Evolutionary conservation across 2,797 vertebrate species (phyloP), one percentile per base, ranked within the genome.

Genomic region (Manis pentadactyla): DNA sequence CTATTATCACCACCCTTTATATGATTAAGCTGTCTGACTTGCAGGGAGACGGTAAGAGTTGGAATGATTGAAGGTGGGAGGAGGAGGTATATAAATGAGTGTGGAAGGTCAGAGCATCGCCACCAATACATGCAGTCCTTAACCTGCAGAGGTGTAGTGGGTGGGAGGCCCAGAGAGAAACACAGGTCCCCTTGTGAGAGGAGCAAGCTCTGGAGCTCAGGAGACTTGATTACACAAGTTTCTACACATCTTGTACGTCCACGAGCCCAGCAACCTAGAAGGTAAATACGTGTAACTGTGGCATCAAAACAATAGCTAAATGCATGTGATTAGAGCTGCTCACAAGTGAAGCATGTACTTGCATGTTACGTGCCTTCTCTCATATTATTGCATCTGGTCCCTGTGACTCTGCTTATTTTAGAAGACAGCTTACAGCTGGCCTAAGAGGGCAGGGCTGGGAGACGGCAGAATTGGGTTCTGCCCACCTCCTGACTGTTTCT

Each of bases 221-320:
- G 0, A 9, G 31, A 11, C 25, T 68, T 10, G 4, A n/a, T 53
- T 6, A 4, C 25, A n/a, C 0, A 0, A n/a, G 46, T 17, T 55
- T 31, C 12, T 8, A 29, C 0, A 31, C 18, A 27, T 37, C 27
- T 29, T 23, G 4, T 10, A 3, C 4, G 10, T n/a, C 49, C 66
- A 7, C 1, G 7, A 13, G 39, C 49, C 23, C 18, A n/a, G 55
- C 9, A 21, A 9, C 14, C 69, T 74, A 31, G 73, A 34, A 31
- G 55, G 49, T 0, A 51, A 49, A 39, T 7, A 25, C 19, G 1
- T 6, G 27, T 39, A 21, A 37, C 19, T 1, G 7, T 25, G 12
- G 10, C 6, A 8, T 18, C 27, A 13, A 8, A 12, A 12, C 4
- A 5, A 39, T 0, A 42, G 61, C 11, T 5, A 31, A 0, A 7